phyloP scores from a whole-genome alignment of 1,140 invertebrate species.

The Pseudomyrmex dendroicus region DNA sequence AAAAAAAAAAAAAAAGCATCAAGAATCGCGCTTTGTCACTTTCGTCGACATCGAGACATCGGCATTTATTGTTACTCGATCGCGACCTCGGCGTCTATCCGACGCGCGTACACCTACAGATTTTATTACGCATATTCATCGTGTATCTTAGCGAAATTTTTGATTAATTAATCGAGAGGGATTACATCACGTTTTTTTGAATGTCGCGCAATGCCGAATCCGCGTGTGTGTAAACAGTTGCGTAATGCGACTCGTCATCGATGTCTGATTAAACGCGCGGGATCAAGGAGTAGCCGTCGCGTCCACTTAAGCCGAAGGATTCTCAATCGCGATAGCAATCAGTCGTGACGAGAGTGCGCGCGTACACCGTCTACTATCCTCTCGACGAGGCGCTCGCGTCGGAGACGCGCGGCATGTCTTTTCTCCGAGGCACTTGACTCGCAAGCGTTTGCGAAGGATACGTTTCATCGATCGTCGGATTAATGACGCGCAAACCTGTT shows the following conservation, averaged over 20 bases:
- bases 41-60: constrained; percentile 71
- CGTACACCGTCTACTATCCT: constrained; percentile 31
- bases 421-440: constrained; percentile 47
- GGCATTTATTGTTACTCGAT: constrained; percentile 77
- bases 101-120: background rate
- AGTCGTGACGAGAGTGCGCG: constrained; percentile 24
- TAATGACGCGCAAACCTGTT: constrained; percentile 66
- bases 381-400: constrained; percentile 15
- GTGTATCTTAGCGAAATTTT: background rate
- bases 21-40: constrained; percentile 81
- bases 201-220: constrained; percentile 53
- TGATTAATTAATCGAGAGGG: constrained; percentile 34
- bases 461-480: constrained; percentile 58
- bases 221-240: constrained; percentile 28
- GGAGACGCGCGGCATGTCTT: background rate
- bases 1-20: background rate
- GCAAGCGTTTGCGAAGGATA: constrained; percentile 50
- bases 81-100: constrained; percentile 66
- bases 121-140: background rate
- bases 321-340: constrained; percentile 59
- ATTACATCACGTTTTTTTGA: background rate
- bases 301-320: constrained; percentile 59
- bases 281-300: constrained; percentile 54
- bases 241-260: constrained; percentile 55
- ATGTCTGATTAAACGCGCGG: constrained; percentile 42